Evolutionary conservation across 1,140 invertebrate species (phyloP).

Genomic region (Leptonema lineaticorne): DNA sequence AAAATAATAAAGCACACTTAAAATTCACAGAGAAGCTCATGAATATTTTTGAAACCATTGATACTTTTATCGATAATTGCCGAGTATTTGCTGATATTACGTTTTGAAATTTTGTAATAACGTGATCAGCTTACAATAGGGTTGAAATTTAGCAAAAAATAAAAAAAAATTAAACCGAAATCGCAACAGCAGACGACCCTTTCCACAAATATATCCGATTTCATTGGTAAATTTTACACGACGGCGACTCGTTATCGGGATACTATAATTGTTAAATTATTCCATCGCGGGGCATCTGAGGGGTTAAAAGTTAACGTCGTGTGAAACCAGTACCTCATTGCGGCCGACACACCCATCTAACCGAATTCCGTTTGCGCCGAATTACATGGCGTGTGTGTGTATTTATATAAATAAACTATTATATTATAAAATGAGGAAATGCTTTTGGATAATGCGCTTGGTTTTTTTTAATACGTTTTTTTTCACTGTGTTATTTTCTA

Average conservation of each 20-base stretch:
- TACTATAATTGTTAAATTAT: neutral
- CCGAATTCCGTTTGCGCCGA: neutral
- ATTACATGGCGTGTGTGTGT: neutral
- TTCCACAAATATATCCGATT: neutral
- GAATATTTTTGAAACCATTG: too few species aligned
- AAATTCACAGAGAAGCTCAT: too few species aligned
- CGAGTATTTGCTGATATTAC: too few species aligned
- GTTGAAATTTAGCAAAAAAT: too few species aligned
- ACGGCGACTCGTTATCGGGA: too few species aligned
- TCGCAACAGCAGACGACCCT: neutral
- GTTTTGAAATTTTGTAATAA: too few species aligned
- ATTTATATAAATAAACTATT: neutral
- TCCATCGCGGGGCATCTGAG: neutral
- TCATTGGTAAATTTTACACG: neutral
- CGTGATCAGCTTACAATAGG: too few species aligned
- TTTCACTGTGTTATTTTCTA: too few species aligned
- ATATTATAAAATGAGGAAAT: neutral
- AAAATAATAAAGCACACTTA: too few species aligned
- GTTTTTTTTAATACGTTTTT: neutral
- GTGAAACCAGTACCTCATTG: neutral
- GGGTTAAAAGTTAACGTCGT: neutral
- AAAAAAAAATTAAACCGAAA: too few species aligned
- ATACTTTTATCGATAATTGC: too few species aligned
- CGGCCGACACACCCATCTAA: conserved; percentile 7
- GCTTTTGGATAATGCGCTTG: neutral